phyloP scores from a whole-genome alignment of 2,113 vertebrate genomes.

The Gymnarchus niloticus region DNA sequence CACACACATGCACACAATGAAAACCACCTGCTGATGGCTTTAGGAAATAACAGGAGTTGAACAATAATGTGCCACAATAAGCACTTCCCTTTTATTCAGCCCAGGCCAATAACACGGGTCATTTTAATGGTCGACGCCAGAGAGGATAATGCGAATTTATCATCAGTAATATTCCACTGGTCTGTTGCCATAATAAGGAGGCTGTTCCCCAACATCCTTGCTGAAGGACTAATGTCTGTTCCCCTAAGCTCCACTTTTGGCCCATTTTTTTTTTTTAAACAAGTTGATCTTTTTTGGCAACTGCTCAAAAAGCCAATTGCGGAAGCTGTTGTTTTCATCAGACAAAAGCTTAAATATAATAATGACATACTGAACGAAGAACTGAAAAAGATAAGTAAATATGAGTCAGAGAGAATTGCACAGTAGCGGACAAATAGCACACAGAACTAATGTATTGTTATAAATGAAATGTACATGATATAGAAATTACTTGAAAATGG shows the following conservation, averaged over 20 bases:
- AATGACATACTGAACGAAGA: background rate
- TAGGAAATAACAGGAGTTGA: slow-evolving; percentile 53
- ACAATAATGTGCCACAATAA: slow-evolving; percentile 46
- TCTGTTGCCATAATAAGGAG: background rate
- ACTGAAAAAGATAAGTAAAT: background rate
- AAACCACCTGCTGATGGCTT: slow-evolving; percentile 42
- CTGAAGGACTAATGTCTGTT: background rate
- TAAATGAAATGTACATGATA: background rate
- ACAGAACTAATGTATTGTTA: background rate
- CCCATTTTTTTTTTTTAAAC: background rate
- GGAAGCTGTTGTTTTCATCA: background rate
- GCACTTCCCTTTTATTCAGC: slow-evolving; percentile 50
- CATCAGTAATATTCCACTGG: slow-evolving; percentile 17
- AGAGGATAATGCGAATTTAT: slow-evolving; percentile 19
- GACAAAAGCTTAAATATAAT: background rate
- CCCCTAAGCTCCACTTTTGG: background rate
- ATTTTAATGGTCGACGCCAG: slow-evolving; percentile 2
- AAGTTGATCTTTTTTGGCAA: background rate
- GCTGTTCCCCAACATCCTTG: background rate
- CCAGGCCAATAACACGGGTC: slow-evolving; percentile 17
- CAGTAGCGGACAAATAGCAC: background rate
- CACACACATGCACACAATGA: slow-evolving; percentile 32
- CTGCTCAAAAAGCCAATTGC: background rate
- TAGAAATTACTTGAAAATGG: background rate
- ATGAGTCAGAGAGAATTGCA: background rate